A percentile compares a stretch with the other conserved stretches of the same genome.
These are phyloP conservation scores for Chrysolina haemoptera DNA, from an alignment of 2,888 invertebrate genomes.

Conservation along the genomic window DNA sequence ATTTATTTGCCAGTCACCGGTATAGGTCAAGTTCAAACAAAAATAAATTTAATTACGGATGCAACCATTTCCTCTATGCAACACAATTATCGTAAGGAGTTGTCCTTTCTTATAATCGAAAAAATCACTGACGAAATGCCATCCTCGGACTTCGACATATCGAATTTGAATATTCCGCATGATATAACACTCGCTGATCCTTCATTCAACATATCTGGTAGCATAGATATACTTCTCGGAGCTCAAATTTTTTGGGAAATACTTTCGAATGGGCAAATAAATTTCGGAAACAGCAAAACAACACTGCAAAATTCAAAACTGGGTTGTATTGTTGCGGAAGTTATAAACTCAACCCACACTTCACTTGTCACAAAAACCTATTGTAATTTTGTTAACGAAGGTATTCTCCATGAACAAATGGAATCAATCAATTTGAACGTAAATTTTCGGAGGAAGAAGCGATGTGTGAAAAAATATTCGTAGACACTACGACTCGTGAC, in stretches of 20 bases:
- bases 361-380: neutral
- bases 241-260: slow-evolving; percentile 36
- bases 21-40: slow-evolving; percentile 18
- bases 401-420: neutral
- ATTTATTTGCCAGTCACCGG: slow-evolving; percentile 21
- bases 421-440: neutral
- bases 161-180: slow-evolving; percentile 23
- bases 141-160: neutral
- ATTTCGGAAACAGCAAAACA: neutral
- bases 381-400: neutral
- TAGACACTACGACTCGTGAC: neutral
- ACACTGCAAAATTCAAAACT: neutral
- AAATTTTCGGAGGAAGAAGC: neutral
- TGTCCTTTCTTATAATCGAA: slow-evolving; percentile 22
- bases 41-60: slow-evolving; percentile 16
- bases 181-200: slow-evolving; percentile 37
- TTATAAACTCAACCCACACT: neutral
- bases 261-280: slow-evolving; percentile 24
- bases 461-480: neutral
- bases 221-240: slow-evolving; percentile 35
- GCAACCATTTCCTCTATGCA: neutral
- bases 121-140: slow-evolving; percentile 29
- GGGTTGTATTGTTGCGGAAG: neutral
- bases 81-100: slow-evolving; percentile 13
- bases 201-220: slow-evolving; percentile 19